Conservation (phyloP, 1,140 invertebrate species). For the Nasonia longicornis region DNA sequence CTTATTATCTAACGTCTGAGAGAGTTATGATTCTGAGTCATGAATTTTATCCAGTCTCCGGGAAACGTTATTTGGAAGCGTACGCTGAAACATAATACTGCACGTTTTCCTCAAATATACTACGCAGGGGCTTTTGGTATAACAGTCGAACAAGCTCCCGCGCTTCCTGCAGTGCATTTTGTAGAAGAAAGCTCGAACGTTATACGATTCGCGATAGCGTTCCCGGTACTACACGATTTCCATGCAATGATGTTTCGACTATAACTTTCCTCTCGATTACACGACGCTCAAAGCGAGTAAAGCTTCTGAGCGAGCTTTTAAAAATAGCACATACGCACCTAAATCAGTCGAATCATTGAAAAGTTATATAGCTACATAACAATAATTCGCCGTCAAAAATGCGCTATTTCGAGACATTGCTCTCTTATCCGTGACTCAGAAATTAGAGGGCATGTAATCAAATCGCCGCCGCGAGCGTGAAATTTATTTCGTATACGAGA, state of each 20-base stretch:
- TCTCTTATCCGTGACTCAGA: slow-evolving; percentile 14
- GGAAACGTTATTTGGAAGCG: slow-evolving; percentile 2
- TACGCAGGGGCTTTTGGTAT: not conserved
- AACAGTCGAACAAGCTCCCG: not conserved
- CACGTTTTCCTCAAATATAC: not conserved
- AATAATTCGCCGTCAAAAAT: slow-evolving; percentile 33
- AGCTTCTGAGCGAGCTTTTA: not conserved
- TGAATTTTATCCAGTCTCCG: not conserved
- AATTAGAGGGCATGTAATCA: not conserved
- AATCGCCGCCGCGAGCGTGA: not conserved
- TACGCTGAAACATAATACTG: not conserved
- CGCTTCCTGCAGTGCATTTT: not conserved
- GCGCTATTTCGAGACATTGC: not conserved
- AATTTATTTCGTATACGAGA: slow-evolving; percentile 1
- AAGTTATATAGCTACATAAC: slow-evolving; percentile 7
- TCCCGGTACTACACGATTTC: not conserved
- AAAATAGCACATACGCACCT: not conserved
- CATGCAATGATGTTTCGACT: too few relatives aligned
- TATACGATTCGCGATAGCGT: not conserved
- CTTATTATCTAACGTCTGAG: not conserved
- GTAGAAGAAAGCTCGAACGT: not conserved
- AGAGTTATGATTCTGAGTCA: not conserved
- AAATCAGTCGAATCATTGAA: slow-evolving; percentile 33
- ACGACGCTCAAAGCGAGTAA: not conserved
- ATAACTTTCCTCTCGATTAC: too few relatives aligned